Evolutionary conservation across 2,888 invertebrate genomes (phyloP).

Genomic region (Psococerastis gibbosa): DNA sequence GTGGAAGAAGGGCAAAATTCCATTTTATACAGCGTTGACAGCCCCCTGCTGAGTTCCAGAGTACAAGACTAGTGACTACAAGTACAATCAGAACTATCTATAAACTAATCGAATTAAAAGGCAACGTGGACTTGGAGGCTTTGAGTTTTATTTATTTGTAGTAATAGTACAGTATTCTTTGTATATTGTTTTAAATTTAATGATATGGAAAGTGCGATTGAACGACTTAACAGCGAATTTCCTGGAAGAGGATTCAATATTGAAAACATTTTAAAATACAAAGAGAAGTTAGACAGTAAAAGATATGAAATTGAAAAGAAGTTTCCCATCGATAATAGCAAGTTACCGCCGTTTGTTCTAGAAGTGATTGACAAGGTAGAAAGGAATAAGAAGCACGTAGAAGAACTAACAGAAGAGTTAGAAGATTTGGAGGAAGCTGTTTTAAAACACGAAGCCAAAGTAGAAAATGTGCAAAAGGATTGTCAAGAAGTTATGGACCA

Average conservation of each 20-base stretch:
- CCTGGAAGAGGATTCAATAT: conserved; percentile 7
- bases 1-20: too few relatives aligned
- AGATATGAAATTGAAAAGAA: background rate
- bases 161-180: too few relatives aligned
- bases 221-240: conserved; percentile 19
- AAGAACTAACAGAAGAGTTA: background rate
- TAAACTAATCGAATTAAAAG: too few relatives aligned
- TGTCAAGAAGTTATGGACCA: conserved; percentile 37
- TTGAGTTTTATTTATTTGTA: too few relatives aligned
- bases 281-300: background rate
- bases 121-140: too few relatives aligned
- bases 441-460: conserved; percentile 28
- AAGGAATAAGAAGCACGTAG: background rate
- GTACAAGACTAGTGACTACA: too few relatives aligned
- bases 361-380: background rate
- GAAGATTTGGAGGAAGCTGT: conserved; percentile 18
- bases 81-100: too few relatives aligned
- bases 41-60: too few relatives aligned
- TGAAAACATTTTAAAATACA: background rate
- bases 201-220: conserved; percentile 20
- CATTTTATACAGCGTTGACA: too few relatives aligned
- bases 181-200: conserved; percentile 17
- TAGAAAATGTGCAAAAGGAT: conserved; percentile 29
- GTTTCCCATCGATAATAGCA: too few relatives aligned
- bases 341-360: too few relatives aligned